phyloP scores from a whole-genome alignment of 2,797 vertebrate species.

The Urosaurus nigricauda region DNA sequence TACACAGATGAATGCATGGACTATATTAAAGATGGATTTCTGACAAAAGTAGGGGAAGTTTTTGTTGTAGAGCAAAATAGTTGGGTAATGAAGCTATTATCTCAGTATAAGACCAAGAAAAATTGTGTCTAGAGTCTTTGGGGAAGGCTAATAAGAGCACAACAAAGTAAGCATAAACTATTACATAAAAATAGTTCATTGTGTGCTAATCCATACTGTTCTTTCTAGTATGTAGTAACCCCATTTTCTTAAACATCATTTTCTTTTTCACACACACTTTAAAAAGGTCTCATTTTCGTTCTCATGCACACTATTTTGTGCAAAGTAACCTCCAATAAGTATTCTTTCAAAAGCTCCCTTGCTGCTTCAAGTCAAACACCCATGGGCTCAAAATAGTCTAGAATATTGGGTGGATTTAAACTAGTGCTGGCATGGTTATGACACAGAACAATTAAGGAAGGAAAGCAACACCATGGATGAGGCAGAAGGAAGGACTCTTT shows the following conservation, averaged over 20 bases:
- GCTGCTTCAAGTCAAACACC: not conserved
- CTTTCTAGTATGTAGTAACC: not conserved
- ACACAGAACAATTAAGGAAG: not conserved
- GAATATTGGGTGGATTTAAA: not conserved
- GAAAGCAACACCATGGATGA: not conserved
- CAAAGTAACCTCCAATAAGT: not conserved
- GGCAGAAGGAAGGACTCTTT: not conserved
- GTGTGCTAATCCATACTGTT: not conserved
- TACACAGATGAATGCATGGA: not conserved
- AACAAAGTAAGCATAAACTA: conserved; percentile 22
- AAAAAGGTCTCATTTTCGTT: too few relatives aligned
- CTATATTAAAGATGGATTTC: not conserved
- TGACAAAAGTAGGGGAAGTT: too few relatives aligned
- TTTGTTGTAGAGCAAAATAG: conserved; percentile 4
- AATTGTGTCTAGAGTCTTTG: not conserved
- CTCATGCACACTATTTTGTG: not conserved
- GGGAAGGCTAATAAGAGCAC: not conserved
- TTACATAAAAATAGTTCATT: not conserved
- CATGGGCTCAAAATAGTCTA: not conserved
- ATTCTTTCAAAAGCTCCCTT: not conserved
- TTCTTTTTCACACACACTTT: too few relatives aligned
- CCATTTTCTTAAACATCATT: too few relatives aligned
- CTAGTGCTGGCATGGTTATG: not conserved
- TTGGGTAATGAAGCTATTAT: not conserved
- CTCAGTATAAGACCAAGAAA: conserved; percentile 39